A percentile compares a stretch with the other conserved stretches of the same genome.
These are phyloP conservation scores for Leptodirus hochenwartii DNA, from an alignment of 2,888 invertebrate species.

Conservation along the genomic window DNA sequence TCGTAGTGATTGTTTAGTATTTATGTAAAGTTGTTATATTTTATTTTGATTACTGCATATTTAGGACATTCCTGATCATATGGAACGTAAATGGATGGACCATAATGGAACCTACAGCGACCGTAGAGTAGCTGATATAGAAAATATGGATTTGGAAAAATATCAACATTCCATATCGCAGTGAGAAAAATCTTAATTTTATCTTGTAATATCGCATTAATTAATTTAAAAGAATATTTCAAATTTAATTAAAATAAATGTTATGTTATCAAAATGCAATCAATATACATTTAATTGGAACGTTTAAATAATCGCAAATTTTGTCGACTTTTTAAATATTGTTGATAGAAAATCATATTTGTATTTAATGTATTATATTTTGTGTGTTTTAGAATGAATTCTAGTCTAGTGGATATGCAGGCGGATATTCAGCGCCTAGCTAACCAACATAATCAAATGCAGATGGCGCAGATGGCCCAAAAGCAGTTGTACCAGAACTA, in stretches of 20 bases:
- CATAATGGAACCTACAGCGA: slow-evolving; percentile 40
- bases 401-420: slow-evolving; percentile 85
- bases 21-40: not conserved
- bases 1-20: slow-evolving; percentile 1
- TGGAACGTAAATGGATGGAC: slow-evolving; percentile 48
- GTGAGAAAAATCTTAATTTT: slow-evolving; percentile 36
- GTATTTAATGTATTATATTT: no score
- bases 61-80: slow-evolving; percentile 41
- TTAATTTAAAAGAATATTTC: no score
- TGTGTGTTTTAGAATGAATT: slow-evolving; percentile 56
- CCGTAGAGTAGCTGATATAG: slow-evolving; percentile 55
- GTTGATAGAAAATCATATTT: no score
- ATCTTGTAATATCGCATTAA: no score
- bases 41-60: no score
- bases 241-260: no score
- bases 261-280: no score
- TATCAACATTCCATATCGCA: slow-evolving; percentile 51
- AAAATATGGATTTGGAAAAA: slow-evolving; percentile 56
- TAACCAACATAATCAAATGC: slow-evolving; percentile 62
- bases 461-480: slow-evolving; percentile 32
- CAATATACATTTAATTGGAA: no score
- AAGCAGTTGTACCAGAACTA: slow-evolving; percentile 31
- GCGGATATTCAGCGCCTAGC: slow-evolving; percentile 82
- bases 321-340: no score
- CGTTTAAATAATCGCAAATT: no score